Evolutionary conservation across 2,113 vertebrate species (phyloP), one percentile per base, ranked within the genome.

Genomic region (Bubo scandiacus): DNA sequence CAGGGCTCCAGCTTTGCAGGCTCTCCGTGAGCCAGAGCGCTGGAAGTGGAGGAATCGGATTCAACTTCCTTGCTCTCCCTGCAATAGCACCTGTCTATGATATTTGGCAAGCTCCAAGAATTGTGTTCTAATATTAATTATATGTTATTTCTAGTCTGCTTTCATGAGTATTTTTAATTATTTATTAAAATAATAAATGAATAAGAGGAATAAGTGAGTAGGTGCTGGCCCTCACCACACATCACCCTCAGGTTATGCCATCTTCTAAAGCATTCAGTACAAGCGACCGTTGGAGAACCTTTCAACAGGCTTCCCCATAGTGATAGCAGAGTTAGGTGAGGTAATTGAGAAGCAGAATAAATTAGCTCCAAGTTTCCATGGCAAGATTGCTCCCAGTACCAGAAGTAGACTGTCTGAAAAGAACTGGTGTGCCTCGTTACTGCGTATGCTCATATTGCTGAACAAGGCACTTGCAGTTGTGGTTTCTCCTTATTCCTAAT

Each of bases 71-170:
- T 47, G 30, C 26, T 77, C 21, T 92, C 34, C 17, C 32, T 2
- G 0, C 54, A 86, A 6, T 15, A 95, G 12, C 75, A 93, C 86
- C 82, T 90, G 90, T 38, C 72, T 86, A 1, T 73, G 88, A 47
- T 88, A 67, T 8, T 83, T 90, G 81, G 68, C 62, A 92, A n/a
- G 55, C 86, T 73, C 25, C 1, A 12, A 40, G 68, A 74, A 49
- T 34, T 65, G 63, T 49, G 49, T 68, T 95, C 83, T 81, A 49
- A 65, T 83, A 61, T 58, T 92, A 86, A 93, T 93, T 88, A 42
- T 26, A 15, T 43, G 70, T 85, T 93, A 79, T 94, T 70, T 80
- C 62, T 72, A 49, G 29, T 34, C 78, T 96, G 61, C 40, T 47
- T 94, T 94, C 7, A 0, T 23, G 54, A 65, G 57, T 32, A 13